These are phyloP conservation scores for Saturnia japonica DNA, from an alignment of 2,888 invertebrate genomes.

Conservation along the genomic window DNA sequence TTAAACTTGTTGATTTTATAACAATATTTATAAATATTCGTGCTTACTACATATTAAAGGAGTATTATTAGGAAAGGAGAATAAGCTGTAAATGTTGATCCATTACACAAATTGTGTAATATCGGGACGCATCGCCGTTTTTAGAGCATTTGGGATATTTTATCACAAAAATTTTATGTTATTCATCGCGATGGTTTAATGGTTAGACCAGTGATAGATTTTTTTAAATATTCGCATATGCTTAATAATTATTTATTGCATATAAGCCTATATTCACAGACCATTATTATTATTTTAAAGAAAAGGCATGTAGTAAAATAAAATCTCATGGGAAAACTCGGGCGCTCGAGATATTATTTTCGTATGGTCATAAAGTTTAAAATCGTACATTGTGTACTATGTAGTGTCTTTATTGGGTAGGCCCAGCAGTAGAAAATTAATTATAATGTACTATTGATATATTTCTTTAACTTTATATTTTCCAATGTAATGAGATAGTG, in stretches of 20 bases:
- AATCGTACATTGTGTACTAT: too few species aligned
- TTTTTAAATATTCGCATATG: background rate
- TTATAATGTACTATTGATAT: too few species aligned
- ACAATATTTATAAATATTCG: background rate
- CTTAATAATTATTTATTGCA: background rate
- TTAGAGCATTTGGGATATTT: background rate
- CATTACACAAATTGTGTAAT: background rate
- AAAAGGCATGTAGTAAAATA: too few species aligned
- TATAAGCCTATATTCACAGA: too few species aligned
- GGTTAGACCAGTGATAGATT: background rate
- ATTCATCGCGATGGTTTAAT: background rate
- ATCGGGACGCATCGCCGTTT: background rate
- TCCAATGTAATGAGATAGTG: background rate
- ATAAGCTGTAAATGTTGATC: background rate
- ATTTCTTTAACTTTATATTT: background rate
- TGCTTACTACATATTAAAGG: background rate
- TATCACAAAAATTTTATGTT: background rate
- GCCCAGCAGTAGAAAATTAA: too few species aligned
- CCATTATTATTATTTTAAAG: too few species aligned
- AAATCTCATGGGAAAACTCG: too few species aligned
- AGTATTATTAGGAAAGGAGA: background rate
- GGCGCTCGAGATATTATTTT: too few species aligned
- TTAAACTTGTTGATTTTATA: conserved; percentile 1
- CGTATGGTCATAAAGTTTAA: too few species aligned
- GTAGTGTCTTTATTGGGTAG: too few species aligned